phyloP scores from a whole-genome alignment of 1,140 invertebrate species.

The Lerema accius region DNA sequence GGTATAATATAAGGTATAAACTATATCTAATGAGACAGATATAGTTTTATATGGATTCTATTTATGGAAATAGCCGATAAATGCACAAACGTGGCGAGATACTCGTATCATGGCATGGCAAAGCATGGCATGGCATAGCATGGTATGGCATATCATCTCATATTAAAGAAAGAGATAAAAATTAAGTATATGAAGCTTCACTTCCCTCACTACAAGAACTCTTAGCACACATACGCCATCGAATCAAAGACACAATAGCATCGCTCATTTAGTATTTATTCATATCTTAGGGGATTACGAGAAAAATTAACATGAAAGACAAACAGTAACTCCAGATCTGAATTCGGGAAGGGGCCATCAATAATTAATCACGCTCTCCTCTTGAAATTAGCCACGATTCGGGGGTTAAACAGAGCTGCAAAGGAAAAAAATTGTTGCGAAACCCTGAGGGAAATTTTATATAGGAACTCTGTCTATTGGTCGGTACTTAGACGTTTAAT shows the following conservation, averaged over 20 bases:
- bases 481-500: constrained; percentile 41
- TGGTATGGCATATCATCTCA: too few relatives aligned
- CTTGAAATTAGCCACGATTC: constrained; percentile 71
- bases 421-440: constrained; percentile 57
- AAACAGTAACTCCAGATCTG: constrained; percentile 53
- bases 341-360: constrained; percentile 63
- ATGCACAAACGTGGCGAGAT: too few relatives aligned
- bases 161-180: too few relatives aligned
- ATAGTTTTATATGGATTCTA: too few relatives aligned
- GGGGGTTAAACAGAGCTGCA: constrained; percentile 66
- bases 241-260: constrained; percentile 40
- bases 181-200: too few relatives aligned
- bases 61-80: too few relatives aligned
- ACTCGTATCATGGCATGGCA: too few relatives aligned
- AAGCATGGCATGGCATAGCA: too few relatives aligned
- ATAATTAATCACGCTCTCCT: constrained; percentile 75
- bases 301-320: constrained; percentile 71
- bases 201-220: too few relatives aligned
- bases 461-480: constrained; percentile 63
- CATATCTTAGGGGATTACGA: constrained; percentile 49
- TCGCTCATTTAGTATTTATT: constrained; percentile 51
- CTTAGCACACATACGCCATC: background rate
- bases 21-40: too few relatives aligned
- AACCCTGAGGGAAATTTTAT: constrained; percentile 77
- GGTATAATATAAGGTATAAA: too few relatives aligned